Evolutionary conservation across 1,140 invertebrate species (phyloP).

Genomic region (Hypsibius dujardini): DNA sequence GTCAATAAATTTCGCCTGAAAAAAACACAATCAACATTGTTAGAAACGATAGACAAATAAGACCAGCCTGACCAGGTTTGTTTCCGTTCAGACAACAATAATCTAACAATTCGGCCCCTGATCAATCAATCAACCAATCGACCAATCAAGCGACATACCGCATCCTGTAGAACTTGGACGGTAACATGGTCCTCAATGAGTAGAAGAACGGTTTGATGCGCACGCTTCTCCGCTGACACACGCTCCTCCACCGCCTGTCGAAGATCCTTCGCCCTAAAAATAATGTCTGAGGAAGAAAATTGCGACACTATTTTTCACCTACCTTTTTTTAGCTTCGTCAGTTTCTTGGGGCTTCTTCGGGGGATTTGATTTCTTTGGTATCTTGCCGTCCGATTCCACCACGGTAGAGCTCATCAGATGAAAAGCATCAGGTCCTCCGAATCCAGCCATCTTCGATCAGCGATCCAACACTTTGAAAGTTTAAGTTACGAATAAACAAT

Average conservation of each 20-base stretch:
- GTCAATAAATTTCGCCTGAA: conserved; percentile 49
- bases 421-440: no score
- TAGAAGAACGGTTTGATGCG: background rate
- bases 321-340: no score
- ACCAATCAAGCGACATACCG: conserved; percentile 8
- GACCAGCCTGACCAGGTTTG: background rate
- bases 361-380: no score
- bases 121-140: background rate
- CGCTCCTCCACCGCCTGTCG: background rate
- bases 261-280: background rate
- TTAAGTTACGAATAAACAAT: no score
- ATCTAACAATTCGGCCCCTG: background rate
- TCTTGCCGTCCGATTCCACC: no score
- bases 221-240: background rate
- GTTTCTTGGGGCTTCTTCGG: no score
- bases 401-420: no score
- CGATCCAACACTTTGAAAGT: no score
- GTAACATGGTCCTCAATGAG: background rate
- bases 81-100: background rate
- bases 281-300: background rate
- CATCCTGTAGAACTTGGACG: background rate
- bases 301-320: no score
- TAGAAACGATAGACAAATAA: background rate
- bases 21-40: conserved; percentile 16
- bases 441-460: no score